A percentile compares a stretch with the other conserved stretches of the same genome.
Conservation (phyloP, 1,140 invertebrate genomes). For the Drosophila pseudoananassae region DNA sequence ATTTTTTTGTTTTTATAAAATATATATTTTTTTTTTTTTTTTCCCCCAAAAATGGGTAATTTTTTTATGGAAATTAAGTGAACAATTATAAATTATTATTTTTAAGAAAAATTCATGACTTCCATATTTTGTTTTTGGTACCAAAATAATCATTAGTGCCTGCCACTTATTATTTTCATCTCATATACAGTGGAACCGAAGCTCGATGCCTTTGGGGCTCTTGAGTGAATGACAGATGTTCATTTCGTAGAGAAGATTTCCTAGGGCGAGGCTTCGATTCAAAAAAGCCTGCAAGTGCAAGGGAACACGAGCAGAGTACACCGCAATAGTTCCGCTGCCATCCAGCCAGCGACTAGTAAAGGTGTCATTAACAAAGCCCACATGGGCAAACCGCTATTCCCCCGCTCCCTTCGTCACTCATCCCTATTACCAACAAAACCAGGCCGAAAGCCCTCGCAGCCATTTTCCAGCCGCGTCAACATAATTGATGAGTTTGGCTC, state of each 20-base stretch:
- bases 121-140: too few relatives aligned
- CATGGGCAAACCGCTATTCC: conserved; percentile 13
- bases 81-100: too few relatives aligned
- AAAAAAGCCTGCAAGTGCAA: conserved; percentile 27
- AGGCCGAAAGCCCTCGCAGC: conserved; percentile 12
- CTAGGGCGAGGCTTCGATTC: background rate
- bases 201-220: background rate
- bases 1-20: too few relatives aligned
- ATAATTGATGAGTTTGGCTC: conserved; percentile 78
- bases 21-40: too few relatives aligned
- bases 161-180: background rate
- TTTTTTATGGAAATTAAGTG: too few relatives aligned
- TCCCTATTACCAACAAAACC: conserved; percentile 4
- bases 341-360: conserved; percentile 15
- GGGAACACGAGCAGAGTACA: conserved; percentile 4
- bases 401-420: background rate
- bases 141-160: background rate
- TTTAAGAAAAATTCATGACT: too few relatives aligned
- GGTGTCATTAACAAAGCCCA: conserved; percentile 65
- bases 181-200: background rate
- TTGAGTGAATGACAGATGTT: background rate
- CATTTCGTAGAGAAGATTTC: conserved; percentile 10
- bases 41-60: too few relatives aligned
- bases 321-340: conserved; percentile 5
- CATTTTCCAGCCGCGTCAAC: conserved; percentile 64